Evolutionary conservation across 2,113 vertebrate genomes (phyloP).

Genomic region (Podarcis raffonei): DNA sequence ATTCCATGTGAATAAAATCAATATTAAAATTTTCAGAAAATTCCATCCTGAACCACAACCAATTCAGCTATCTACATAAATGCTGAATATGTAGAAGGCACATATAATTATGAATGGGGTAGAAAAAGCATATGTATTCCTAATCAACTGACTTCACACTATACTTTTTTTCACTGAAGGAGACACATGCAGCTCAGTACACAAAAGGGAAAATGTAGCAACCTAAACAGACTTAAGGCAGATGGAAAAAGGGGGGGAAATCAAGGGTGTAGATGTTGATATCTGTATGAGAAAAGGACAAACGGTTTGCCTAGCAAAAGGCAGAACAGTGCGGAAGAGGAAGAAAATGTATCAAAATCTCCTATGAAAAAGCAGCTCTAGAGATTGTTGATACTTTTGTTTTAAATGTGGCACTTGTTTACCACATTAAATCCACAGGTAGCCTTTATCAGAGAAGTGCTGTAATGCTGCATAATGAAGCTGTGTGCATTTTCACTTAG

Average conservation of each 20-base stretch:
- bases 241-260: slow-evolving; percentile 32
- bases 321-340: not conserved
- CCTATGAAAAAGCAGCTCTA: not conserved
- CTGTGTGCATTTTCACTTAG: slow-evolving; percentile 18
- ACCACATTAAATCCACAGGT: slow-evolving; percentile 32
- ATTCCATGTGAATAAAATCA: too few species aligned
- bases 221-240: not conserved
- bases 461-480: slow-evolving; percentile 24
- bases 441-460: slow-evolving; percentile 20
- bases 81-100: not conserved
- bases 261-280: slow-evolving; percentile 18
- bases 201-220: not conserved
- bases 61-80: not conserved
- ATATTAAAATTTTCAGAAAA: too few species aligned
- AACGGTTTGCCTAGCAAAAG: not conserved
- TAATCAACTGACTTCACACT: not conserved
- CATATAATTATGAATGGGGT: not conserved
- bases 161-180: not conserved
- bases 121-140: not conserved
- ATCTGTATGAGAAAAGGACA: slow-evolving; percentile 28
- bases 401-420: slow-evolving; percentile 27
- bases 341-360: not conserved
- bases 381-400: not conserved
- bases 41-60: too few species aligned
- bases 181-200: not conserved